These are phyloP conservation scores for Ramphastos sulfuratus DNA, from an alignment of 2,113 vertebrate genomes.

Conservation along the genomic window DNA sequence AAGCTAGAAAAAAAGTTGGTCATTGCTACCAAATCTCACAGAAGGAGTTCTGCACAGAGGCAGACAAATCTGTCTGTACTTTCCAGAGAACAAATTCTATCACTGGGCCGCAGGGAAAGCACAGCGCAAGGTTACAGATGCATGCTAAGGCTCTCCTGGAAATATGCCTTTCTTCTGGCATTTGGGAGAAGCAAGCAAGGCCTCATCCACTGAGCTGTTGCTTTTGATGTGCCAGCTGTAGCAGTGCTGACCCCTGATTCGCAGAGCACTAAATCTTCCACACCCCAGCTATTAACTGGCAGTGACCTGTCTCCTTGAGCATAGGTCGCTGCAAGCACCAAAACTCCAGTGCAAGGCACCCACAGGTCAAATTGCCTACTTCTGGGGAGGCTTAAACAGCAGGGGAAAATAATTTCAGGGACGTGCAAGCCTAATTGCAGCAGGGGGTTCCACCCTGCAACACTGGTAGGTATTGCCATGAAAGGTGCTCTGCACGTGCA, in stretches of 20 bases:
- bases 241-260: background rate
- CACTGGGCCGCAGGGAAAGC: background rate
- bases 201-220: background rate
- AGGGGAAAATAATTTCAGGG: background rate
- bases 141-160: background rate
- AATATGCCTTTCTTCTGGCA: background rate
- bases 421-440: background rate
- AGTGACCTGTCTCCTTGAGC: background rate
- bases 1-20: background rate
- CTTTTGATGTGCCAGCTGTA: background rate
- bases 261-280: background rate
- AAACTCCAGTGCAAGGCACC: background rate
- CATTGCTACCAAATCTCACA: background rate
- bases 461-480: background rate
- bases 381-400: background rate
- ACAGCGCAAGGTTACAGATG: conserved; percentile 10
- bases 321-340: background rate
- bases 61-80: accelerated
- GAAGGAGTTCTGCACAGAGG: background rate
- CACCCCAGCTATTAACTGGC: background rate
- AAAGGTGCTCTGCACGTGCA: background rate
- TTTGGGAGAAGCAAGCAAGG: background rate
- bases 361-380: background rate
- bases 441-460: background rate
- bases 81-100: background rate